Percentiles rank a stretch among this genome's conserved stretches.
phyloP scores from a whole-genome alignment of 2,888 invertebrate genomes.

The Sphecodes monilicornis region DNA sequence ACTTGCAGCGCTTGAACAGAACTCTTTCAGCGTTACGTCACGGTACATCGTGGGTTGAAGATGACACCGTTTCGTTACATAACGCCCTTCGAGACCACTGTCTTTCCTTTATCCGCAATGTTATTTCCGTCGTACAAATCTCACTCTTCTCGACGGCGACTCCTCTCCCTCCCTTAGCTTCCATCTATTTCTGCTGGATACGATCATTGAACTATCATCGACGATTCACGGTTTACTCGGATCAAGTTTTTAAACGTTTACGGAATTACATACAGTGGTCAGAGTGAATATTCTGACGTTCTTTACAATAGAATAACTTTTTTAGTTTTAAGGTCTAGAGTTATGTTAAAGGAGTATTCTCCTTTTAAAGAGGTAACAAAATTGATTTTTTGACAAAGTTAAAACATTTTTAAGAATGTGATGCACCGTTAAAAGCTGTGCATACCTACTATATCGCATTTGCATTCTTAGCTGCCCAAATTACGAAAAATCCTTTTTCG shows the following conservation, averaged over 20 bases:
- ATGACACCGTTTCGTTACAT: constrained; percentile 61
- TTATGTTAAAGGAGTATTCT: too few relatives aligned
- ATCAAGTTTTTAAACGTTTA: not conserved
- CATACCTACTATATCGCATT: too few relatives aligned
- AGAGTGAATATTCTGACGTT: not conserved
- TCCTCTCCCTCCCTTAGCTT: not conserved
- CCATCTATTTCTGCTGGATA: not conserved
- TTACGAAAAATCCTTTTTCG: too few relatives aligned
- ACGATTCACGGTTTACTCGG: not conserved
- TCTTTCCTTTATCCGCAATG: constrained; percentile 38
- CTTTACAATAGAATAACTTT: not conserved
- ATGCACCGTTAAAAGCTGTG: too few relatives aligned
- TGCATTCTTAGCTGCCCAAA: too few relatives aligned
- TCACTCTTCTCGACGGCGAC: constrained; percentile 1
- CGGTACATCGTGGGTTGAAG: constrained; percentile 64
- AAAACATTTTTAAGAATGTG: too few relatives aligned
- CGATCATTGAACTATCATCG: constrained; percentile 2
- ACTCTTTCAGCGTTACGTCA: constrained; percentile 67
- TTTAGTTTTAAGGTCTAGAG: too few relatives aligned
- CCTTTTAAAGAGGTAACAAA: too few relatives aligned
- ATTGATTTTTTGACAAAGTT: too few relatives aligned
- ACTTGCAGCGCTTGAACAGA: constrained; percentile 55
- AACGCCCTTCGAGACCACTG: constrained; percentile 51
- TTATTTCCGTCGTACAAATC: constrained; percentile 46
- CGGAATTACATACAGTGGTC: not conserved